Base-by-base conservation (phyloP, 2,888 invertebrate genomes). In the Metellina segmentata region DNA sequence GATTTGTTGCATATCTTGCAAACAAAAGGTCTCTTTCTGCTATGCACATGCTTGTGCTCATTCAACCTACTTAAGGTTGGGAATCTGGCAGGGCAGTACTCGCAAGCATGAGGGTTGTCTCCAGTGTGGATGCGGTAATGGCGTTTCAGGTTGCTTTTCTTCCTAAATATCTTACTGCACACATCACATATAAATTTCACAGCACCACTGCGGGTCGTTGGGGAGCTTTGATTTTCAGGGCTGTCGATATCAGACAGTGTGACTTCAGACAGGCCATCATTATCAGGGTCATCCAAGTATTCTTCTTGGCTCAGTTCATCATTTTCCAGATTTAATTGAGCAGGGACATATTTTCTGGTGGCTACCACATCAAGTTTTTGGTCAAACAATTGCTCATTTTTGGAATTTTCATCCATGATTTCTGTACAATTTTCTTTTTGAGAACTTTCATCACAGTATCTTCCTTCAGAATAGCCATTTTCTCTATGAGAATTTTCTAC, bases 151-250 rank as follows among this genome's bases (percentile, higher is more conserved):
- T 83, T 20, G 20, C 52, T 72, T 19, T 83, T 83, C 51, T 53
- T 72, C 7, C 52, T 49, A 52, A 83, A 83, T 5, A 20, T 16
- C 52, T 52, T 72, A 8, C 5, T 19, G 49, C 82, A 82, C 16
- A 82, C 51, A 71, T 82, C 82, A 51, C 82, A 82, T 16, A 51
- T 11, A 71, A 53, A 75, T 75, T 75, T 13, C 75, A 75, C 16
- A 75, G 61, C 5, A 16, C 7, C 9, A 61, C 9, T 34, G 20
- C n/a, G 19, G n/a, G 19, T 19, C 16, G 8, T 20, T 19, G 20
- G 20, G 8, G 71, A 13, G n/a, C 20, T 71, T 20, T 71, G 6
- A 16, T 71, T n/a, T 8, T 5, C 20, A 0, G n/a, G 71, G 20
- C 20, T 19, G 16, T 71, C 19, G 7, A 8, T 71, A 8, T 16